Base-by-base conservation (phyloP, 2,797 vertebrate genomes). In the Melanotaenia maccullochi region DNA sequence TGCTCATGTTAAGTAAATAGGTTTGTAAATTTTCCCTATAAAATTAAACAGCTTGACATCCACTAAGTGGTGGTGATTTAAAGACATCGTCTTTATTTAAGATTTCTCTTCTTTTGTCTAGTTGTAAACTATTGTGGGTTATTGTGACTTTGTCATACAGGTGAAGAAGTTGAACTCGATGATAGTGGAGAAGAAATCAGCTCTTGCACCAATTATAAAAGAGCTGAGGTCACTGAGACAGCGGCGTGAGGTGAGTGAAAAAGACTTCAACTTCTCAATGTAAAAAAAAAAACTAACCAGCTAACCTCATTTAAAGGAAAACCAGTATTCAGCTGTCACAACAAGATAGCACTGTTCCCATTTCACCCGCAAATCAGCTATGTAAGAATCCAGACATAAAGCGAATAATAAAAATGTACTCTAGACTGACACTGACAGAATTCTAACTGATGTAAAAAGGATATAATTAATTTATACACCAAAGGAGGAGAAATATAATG, bases 181-280 rank as follows among this genome's bases (percentile, higher is more conserved):
- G 89, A 96, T 99, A 59, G 93, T 91, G 68, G 95, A 97, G 81
- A 99, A 98, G 93, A 99, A 97, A 88, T 94, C 96, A 0, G 97
- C 95, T 69, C 90, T 99, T 0, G 96, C 97, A 68, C 97, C 98
- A 1, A 91, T 97, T 59, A 97, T 99, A 88, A 98, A 97, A 93
- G 97, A 99, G 57, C 93, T 99, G 64, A 93, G 97, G 55, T 95
- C 95, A 8, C 76, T 99, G 88, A 96, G 98, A 33, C 97, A 98
- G 71, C 94, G 79, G 67, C 95, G 94, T 85, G 96, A 97, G 92
- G 98, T 99, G 86, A 92, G 94, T 69, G 6, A 60, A 40, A 40
- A 52, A 24, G 38, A 67, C 25, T 24, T 64, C 11, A 42, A 1
- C 32, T 35, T 65, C 13, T 13, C 16, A 51, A 35, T 32, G 32